phyloP scores from a whole-genome alignment of 2,888 invertebrate species.

The Eubasilissa splendida region DNA sequence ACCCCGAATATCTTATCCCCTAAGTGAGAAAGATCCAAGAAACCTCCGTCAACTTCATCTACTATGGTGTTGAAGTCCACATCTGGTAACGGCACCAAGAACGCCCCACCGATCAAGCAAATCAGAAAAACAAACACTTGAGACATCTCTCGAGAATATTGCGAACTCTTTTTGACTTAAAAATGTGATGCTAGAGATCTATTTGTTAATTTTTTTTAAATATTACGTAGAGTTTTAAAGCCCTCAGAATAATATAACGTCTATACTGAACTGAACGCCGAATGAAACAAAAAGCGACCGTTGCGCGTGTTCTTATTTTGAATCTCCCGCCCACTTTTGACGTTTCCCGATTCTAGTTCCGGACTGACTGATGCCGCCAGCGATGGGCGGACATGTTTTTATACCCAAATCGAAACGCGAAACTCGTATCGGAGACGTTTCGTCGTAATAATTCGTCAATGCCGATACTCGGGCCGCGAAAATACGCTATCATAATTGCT shows the following conservation, averaged over 20 bases:
- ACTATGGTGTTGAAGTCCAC: conserved; percentile 9
- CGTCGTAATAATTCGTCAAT: conserved; percentile 43
- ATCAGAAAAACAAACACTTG: conserved; percentile 11
- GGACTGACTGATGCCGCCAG: conserved; percentile 43
- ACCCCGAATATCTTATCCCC: conserved; percentile 42
- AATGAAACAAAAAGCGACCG: background rate
- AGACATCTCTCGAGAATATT: conserved; percentile 14
- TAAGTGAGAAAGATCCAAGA: conserved; percentile 44
- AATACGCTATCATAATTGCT: conserved; percentile 11
- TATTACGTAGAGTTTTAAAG: no score
- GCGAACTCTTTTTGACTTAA: background rate
- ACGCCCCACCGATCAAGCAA: background rate
- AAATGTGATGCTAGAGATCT: no score
- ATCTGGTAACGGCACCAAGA: conserved; percentile 8
- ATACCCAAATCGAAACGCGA: conserved; percentile 43
- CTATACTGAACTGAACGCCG: background rate
- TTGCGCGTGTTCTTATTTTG: conserved; percentile 2
- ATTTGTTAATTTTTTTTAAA: no score
- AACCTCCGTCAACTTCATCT: conserved; percentile 19
- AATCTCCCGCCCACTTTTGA: conserved; percentile 37
- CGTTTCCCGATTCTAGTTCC: conserved; percentile 39
- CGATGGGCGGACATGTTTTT: conserved; percentile 48
- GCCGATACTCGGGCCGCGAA: conserved; percentile 26
- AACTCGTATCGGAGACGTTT: conserved; percentile 17
- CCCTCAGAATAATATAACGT: background rate